phyloP scores from a whole-genome alignment of 2,113 vertebrate species.

The Lamprotornis superbus region DNA sequence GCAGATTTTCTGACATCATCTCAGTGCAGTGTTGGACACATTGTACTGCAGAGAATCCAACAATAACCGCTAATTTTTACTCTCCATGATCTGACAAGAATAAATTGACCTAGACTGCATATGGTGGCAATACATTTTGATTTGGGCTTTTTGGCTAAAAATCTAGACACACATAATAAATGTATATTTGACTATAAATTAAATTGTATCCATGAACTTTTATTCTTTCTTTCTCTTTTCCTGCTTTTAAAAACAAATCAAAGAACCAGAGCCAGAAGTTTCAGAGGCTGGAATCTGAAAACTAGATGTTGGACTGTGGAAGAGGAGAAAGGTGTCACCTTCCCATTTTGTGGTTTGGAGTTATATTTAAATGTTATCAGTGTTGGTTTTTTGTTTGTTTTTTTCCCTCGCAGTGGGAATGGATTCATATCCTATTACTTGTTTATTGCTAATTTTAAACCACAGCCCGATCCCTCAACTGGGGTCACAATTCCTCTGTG shows the following conservation, averaged over 20 bases:
- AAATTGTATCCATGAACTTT: neutral
- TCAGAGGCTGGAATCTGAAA: conserved; percentile 12
- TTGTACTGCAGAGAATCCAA: conserved; percentile 61
- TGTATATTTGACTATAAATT: neutral
- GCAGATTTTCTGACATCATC: conserved; percentile 71
- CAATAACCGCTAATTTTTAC: conserved; percentile 61
- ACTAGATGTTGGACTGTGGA: neutral
- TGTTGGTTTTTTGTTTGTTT: neutral
- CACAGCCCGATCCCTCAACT: neutral
- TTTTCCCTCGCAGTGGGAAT: neutral
- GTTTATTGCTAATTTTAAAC: neutral
- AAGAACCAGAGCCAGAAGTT: neutral
- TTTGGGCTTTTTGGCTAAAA: conserved; percentile 36
- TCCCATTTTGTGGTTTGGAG: neutral
- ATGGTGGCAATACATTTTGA: neutral
- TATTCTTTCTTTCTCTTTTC: neutral
- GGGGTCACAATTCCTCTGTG: neutral
- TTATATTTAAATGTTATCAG: neutral
- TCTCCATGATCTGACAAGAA: conserved; percentile 51
- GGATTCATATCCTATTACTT: neutral
- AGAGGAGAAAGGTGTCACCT: neutral
- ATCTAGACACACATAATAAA: conserved; percentile 8
- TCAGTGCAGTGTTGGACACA: conserved; percentile 58
- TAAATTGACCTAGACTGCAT: conserved; percentile 2
- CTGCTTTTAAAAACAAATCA: neutral